A percentile compares a stretch with the other conserved stretches of the same genome.
Evolutionary conservation across 1,140 invertebrate genomes (phyloP).

Genomic region (Macrosteles quadrilineatus): DNA sequence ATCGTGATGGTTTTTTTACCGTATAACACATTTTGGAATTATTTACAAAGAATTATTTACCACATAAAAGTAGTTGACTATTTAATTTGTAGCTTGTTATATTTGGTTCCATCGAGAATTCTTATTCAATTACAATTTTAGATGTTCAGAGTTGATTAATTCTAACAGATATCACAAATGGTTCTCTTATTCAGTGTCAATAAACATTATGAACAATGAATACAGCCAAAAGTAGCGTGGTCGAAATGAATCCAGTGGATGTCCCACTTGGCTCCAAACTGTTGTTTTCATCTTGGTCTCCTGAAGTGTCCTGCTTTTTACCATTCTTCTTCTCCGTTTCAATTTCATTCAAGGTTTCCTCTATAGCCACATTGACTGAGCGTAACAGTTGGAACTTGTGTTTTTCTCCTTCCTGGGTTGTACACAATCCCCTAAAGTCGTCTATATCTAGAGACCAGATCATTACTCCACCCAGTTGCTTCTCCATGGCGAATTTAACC

Average conservation of each 20-base stretch:
- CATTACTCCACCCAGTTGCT: slow-evolving; percentile 52
- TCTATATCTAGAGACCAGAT: slow-evolving; percentile 70
- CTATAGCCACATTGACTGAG: slow-evolving; percentile 6
- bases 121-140: no score
- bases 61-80: no score
- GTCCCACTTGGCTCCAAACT: background rate
- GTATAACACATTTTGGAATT: no score
- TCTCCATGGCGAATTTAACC: slow-evolving; percentile 47
- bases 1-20: no score
- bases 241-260: background rate
- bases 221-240: background rate
- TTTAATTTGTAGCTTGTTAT: no score
- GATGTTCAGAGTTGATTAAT: no score
- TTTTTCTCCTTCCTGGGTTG: background rate
- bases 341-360: slow-evolving; percentile 18
- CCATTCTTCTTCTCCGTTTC: slow-evolving; percentile 12
- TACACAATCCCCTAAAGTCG: slow-evolving; percentile 69
- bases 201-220: no score
- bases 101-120: no score
- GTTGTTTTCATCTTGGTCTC: background rate
- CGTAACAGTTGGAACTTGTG: slow-evolving; percentile 10
- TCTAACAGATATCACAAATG: no score
- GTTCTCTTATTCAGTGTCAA: no score
- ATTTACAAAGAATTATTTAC: no score
- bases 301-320: slow-evolving; percentile 6